Conservation (phyloP, 2,888 invertebrate species). For the Synanthedon vespiformis region DNA sequence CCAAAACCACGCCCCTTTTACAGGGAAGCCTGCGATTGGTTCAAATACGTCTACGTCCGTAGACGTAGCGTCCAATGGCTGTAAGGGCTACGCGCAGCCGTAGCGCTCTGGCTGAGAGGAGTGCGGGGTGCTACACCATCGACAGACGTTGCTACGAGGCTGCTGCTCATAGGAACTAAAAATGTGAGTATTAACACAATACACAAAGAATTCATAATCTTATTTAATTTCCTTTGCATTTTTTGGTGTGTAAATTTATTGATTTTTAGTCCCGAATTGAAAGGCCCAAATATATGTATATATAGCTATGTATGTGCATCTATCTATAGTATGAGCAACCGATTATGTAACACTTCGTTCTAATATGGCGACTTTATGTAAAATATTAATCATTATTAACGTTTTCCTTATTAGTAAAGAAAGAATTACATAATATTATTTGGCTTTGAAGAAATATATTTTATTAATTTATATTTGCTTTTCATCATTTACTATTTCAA, state of each 20-base stretch:
- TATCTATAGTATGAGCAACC: no score
- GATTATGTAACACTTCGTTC: no score
- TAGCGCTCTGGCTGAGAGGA: conserved; percentile 38
- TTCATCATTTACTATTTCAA: no score
- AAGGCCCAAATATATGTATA: neutral
- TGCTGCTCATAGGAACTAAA: conserved; percentile 57
- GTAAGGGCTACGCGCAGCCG: conserved; percentile 57
- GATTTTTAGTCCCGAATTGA: neutral
- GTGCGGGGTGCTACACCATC: conserved; percentile 56
- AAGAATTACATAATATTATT: no score
- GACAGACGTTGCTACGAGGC: conserved; percentile 59
- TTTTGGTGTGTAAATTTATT: neutral
- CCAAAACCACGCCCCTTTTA: conserved; percentile 51
- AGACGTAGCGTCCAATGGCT: conserved; percentile 46
- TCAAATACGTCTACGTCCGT: conserved; percentile 38
- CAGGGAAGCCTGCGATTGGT: conserved; percentile 48
- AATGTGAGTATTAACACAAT: conserved; percentile 43
- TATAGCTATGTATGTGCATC: neutral
- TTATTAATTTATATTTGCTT: no score
- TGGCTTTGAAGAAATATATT: no score
- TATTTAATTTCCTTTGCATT: neutral
- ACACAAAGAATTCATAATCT: neutral
- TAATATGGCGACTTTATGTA: no score
- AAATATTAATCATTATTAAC: no score
- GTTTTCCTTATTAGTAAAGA: no score